These are phyloP conservation scores for Acanthurus leucopareius DNA, from an alignment of 2,797 vertebrate species.

Conservation along the genomic window DNA sequence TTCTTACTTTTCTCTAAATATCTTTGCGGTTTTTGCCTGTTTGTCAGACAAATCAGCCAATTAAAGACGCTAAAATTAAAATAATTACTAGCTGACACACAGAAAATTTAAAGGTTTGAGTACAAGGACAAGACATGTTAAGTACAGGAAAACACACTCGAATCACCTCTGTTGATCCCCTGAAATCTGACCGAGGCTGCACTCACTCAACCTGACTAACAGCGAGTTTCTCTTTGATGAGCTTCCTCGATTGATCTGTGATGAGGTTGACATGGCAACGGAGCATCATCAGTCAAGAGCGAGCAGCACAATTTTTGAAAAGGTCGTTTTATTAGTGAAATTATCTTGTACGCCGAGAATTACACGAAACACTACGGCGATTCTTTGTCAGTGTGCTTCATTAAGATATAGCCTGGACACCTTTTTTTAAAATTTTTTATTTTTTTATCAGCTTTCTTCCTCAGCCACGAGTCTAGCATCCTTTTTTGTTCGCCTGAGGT, in stretches of 20 bases:
- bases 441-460: constrained; percentile 3
- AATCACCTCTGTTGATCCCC: constrained; percentile 7
- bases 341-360: constrained; percentile 35
- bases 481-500: constrained; percentile 50
- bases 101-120: neutral
- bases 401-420: constrained; percentile 49
- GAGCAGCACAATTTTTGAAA: constrained; percentile 3
- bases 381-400: constrained; percentile 56
- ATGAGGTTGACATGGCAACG: constrained; percentile 61
- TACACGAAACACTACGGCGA: constrained; percentile 16
- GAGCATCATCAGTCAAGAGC: constrained; percentile 41
- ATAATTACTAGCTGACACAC: neutral
- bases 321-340: constrained; percentile 55
- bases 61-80: neutral
- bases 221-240: constrained; percentile 35
- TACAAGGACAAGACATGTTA: neutral
- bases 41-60: neutral
- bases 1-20: neutral
- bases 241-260: constrained; percentile 49
- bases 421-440: constrained; percentile 3
- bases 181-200: constrained; percentile 21
- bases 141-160: neutral
- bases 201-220: constrained; percentile 15
- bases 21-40: neutral
- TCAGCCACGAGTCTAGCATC: constrained; percentile 20